phyloP scores from a whole-genome alignment of 2,797 vertebrate species.

The Phoebastria nigripes region DNA sequence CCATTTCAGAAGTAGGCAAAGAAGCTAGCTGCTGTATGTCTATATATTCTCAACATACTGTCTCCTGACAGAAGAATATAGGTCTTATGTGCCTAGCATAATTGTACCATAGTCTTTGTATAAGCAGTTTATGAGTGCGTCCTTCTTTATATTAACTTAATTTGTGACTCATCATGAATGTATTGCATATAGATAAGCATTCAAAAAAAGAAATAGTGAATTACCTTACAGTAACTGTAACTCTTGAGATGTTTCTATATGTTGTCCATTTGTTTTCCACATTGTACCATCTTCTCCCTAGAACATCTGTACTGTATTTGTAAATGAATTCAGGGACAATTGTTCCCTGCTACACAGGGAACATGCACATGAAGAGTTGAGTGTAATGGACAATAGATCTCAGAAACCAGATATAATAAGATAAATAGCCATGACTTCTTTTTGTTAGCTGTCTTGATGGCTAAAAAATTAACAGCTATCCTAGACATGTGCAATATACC shows the following conservation, averaged over 20 bases:
- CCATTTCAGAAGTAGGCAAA: neutral
- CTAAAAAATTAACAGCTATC: neutral
- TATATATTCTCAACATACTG: neutral
- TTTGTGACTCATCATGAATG: neutral
- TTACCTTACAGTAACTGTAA: neutral
- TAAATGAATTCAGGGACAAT: neutral
- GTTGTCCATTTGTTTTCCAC: neutral
- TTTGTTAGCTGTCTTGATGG: neutral
- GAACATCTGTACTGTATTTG: neutral
- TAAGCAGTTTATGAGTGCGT: neutral
- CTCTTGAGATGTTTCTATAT: neutral
- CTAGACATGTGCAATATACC: neutral
- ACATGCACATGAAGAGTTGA: neutral
- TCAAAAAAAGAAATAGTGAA: neutral
- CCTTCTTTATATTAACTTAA: neutral
- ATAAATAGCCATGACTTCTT: neutral
- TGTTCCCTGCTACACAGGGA: neutral
- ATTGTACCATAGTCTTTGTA: neutral
- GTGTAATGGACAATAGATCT: neutral
- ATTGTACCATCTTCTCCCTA: neutral
- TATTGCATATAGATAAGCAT: neutral
- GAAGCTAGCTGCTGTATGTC: neutral
- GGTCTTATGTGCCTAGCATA: neutral
- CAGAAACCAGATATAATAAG: neutral
- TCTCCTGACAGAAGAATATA: neutral